Evolutionary conservation across 2,797 vertebrate species (phyloP), one percentile per base, ranked within the genome.

Genomic region (Caiman crocodilus): DNA sequence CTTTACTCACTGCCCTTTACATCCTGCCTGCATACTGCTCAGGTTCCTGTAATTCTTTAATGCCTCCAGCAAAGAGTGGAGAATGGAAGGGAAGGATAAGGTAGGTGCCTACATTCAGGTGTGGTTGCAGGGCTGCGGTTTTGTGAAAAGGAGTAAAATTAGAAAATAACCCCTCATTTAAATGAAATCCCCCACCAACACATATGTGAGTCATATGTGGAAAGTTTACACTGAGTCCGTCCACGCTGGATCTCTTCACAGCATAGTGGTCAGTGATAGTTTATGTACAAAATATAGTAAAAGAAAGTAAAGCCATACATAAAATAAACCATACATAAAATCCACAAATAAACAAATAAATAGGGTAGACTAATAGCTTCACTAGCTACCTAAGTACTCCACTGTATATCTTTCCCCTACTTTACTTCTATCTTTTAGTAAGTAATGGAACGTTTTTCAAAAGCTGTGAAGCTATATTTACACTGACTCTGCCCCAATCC

Each of bases 41-140:
- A 64, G 82, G 67, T 85, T 80, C 55, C 14, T 87, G 26, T 84
- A 35, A 83, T 92, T 96, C 91, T 83, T 86, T n/a, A 76, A 13
- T 7, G 57, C 82, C 71, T 95, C 85, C 21, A n/a, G 73, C 59
- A 14, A 82, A 95, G 82, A 55, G 90, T 61, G 93, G 73, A 65
- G 20, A 30, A 55, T 83, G 42, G 58, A 26, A 32, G 74, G 28
- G 78, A 65, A 71, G 32, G 32, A 18, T 28, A 14, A 30, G 35
- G 21, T 69, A 69, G 69, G 14, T 59, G 7, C 12, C 16, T 69
- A 35, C 50, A 35, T 80, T 87, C 50, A 60, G 58, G 59, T n/a
- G 30, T 42, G 4, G 32, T 79, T 67, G 56, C 59, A 79, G 63
- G 63, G 16, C 76, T 85, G 79, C 65, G 50, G 76, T 65, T 73